Evolutionary conservation across 2,888 invertebrate species (phyloP), one percentile per base, ranked within the genome.

Genomic region (Drosophila atripex): DNA sequence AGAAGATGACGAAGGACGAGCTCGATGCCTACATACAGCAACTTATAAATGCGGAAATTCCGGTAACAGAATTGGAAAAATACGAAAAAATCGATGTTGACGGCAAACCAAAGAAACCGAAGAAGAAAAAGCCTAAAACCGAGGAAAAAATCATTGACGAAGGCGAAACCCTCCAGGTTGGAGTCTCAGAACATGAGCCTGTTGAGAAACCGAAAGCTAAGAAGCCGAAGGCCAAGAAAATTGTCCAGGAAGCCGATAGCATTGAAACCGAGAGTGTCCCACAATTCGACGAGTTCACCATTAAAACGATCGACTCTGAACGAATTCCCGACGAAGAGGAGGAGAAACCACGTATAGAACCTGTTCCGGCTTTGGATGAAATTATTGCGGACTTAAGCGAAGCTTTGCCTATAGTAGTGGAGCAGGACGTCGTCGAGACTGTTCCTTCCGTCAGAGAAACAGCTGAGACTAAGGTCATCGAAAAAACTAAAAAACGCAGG

Each of bases 401-500:
- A 55, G 73, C 74, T 8, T 56, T 86, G 14, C 85, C 85, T 0
- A 63, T 78, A 12, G 35, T 64, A n/a, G 52, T 75, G 8, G 18
- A 73, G 1, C 73, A 77, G 21, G 76, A 83, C 49, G 23, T 55
- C 5, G 7, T 47, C 3, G 71, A 57, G 8, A 32, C 14, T 1
- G 25, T 64, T 25, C 57, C 72, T 14, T 54, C 71, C 41, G 9
- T 61, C n/a, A 14, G 77, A 21, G 77, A 83, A 69, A 77, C 90
- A 30, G 83, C 90, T 5, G 73, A 80, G 32, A 64, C 79, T 6
- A 64, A 77, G 18, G 78, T 78, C 23, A 88, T 89, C 61, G 90
- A 90, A 47, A 90, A 88, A 3, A 90, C 90, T 0, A 92, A 92
- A 3, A 93, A 91, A 65, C 92, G 92, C 0, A 90, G 91, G 3